Base-by-base conservation (phyloP, 2,888 invertebrate genomes). In the Coelogynopora nodosa region DNA sequence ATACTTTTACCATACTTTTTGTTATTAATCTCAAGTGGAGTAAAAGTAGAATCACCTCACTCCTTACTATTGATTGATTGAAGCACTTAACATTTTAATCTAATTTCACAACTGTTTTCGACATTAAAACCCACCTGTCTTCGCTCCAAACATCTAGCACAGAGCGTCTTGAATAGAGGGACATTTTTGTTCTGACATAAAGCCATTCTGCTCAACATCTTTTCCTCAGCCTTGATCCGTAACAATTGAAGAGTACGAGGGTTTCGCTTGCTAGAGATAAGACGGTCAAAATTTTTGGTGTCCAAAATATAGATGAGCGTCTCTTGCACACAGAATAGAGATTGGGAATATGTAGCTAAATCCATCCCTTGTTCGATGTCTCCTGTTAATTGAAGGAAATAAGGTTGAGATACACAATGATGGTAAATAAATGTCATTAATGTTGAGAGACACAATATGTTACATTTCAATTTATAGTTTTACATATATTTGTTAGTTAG, bases 201-300 rank as follows among this genome's bases (percentile, higher is more conserved):
- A 5, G 23, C 10, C 2, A 74, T 74, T 26, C 74, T 10, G 23
- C 10, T 74, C 27, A 13, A 26, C 74, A 74, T 74, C 74, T 74
- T 74, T 26, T 13, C 74, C 23, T 74, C 74, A 2, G 74, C 74
- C 27, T 74, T 74, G 18, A n/a, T 74, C 74, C 74, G n/a, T 1
- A 85, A 28, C 26, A 85, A 23, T 26, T 87, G 87, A 0, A 91
- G 88, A 0, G 91, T 89, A 82, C 89, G 89, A 0, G 91, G 90
- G 87, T 91, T 91, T 30, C 90, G 86, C 88, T 90, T 90, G 67
- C 90, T 89, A 26, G 82, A 84, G 18, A 91, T 89, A 81, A 91
- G 89, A 0, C 92, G 89, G 87, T 91, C 91, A 87, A 90, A 91
- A 88, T 91, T 91, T 85, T 90, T 89, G 88, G 90, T 89, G 85